Base-by-base conservation (phyloP, 2,797 vertebrate species). In the Coranthus polyacanthus region DNA sequence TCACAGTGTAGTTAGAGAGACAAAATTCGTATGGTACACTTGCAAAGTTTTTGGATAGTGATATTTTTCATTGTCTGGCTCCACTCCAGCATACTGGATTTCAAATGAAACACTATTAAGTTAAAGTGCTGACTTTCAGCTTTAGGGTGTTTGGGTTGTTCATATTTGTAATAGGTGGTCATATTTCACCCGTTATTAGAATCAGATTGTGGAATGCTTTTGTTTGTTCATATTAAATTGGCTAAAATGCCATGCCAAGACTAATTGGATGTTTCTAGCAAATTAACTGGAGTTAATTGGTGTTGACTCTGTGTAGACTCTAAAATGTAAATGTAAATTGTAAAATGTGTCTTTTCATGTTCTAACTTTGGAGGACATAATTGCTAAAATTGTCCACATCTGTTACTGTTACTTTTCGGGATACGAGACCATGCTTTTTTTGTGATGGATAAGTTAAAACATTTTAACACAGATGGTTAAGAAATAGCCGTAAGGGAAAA, bases 1-100 rank as follows among this genome's bases (percentile, higher is more conserved):
- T 79, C 24, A 52, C 73, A 68, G 47, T 43, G 15, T 43, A 47
- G 51, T 79, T 53, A 72, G 34, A 70, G 38, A 51, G 73, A 24
- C 26, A 53, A 46, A 51, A 69, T 45, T 15, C 21, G 55, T 44
- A 38, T 46, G 21, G 18, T 55, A 21, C 13, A 1, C 12, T 46
- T 51, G 11, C 9, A 39, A 29, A 43, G 39, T 51, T 37, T 16
- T 22, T 13, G 39, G n/a, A 55, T 44, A 46, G 32, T 42, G n/a
- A 54, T 36, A 29, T 65, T 68, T 72, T 66, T 57, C 55, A 45
- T 59, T 45, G 15, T 37, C 41, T 68, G 57, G 53, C 42, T 59
- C 12, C 5, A 22, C 5, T 72, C 44, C 32, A 60, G 29, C 5
- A 12, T 53, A 45, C 16, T 59, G 16, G 12, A 69, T 46, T 57